A percentile compares a stretch with the other conserved stretches of the same genome.
Evolutionary conservation across 1,140 invertebrate species (phyloP).

Genomic region (Trichonephila clavipes): DNA sequence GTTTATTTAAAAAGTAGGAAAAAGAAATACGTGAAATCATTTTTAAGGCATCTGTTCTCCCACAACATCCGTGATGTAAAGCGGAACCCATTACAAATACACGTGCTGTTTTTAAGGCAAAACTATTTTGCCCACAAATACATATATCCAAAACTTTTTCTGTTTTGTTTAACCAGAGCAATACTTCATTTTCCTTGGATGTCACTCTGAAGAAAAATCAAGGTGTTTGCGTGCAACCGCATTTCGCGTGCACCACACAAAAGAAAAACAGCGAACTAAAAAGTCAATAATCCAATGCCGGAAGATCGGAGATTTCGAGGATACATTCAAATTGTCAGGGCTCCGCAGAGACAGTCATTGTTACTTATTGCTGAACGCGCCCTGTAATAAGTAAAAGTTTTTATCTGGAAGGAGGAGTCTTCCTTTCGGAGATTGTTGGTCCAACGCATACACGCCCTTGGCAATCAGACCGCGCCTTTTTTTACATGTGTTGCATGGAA

Average conservation of each 20-base stretch:
- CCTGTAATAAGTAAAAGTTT: conserved; percentile 9
- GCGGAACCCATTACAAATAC: background rate
- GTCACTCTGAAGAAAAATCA: background rate
- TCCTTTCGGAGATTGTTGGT: conserved; percentile 5
- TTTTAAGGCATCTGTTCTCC: too few relatives aligned
- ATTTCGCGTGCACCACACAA: conserved; percentile 11
- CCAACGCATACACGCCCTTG: background rate
- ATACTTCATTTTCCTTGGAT: background rate
- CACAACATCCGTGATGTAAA: background rate
- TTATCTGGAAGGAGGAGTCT: conserved; percentile 18
- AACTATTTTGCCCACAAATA: background rate
- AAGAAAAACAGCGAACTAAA: background rate
- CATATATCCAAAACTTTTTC: background rate
- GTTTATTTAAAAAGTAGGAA: too few relatives aligned
- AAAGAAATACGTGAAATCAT: background rate
- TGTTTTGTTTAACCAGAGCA: background rate
- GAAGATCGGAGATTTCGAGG: conserved; percentile 18
- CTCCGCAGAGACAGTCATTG: background rate
- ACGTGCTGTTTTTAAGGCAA: background rate
- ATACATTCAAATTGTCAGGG: conserved; percentile 38
- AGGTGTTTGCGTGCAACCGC: conserved; percentile 19
- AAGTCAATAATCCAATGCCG: conserved; percentile 61
- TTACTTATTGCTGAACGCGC: conserved; percentile 7
- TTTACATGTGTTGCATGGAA: conserved; percentile 9
- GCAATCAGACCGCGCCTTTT: conserved; percentile 37